Base-by-base conservation (phyloP, 2,888 invertebrate genomes). In the Drosophila mayaguana region DNA sequence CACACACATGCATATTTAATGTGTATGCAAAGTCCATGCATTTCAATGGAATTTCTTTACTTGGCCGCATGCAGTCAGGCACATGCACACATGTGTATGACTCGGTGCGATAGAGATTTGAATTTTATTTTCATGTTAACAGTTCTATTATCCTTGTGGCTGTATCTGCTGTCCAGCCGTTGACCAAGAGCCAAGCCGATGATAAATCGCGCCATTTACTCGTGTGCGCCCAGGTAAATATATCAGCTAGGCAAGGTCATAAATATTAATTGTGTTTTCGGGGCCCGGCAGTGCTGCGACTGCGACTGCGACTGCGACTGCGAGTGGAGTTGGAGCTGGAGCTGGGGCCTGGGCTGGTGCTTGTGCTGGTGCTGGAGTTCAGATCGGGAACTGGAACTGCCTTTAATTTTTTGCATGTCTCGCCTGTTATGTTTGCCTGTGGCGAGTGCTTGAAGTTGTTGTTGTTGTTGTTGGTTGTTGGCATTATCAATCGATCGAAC, bases 401-500 rank as follows among this genome's bases (percentile, higher is more conserved):
- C 73, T 78, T 86, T 71, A 78, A 72, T 83, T 83, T 83, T 83
- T 86, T 77, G 79, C 78, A 87, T 83, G 83, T 79, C 63, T 72
- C 63, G 68, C 59, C 72, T 65, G 74, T 72, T 74, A 63, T 80
- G 66, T 64, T 72, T 56, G 78, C 80, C 84, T 78, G 62, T 78
- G 78, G 83, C 87, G 36, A 75, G 68, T 79, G 63, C 56, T 80
- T 69, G 63, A 63, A 71, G 72, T 68, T 63, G 51, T 36, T 62
- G 51, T 36, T 67, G 63, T 65, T 71, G 64, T 59, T 63, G 66
- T 66, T 66, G 68, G 63, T 68, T 78, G 75, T 75, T 80, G 86
- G 76, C 79, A 86, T 87, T 89, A 89, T 87, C 89, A 89, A 87
- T 89, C 84, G 86, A 87, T 86, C 86, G 89, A 83, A 85, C 81